These are phyloP conservation scores for Onychomys torridus DNA, from an alignment of 2,797 vertebrate species.

Conservation along the genomic window DNA sequence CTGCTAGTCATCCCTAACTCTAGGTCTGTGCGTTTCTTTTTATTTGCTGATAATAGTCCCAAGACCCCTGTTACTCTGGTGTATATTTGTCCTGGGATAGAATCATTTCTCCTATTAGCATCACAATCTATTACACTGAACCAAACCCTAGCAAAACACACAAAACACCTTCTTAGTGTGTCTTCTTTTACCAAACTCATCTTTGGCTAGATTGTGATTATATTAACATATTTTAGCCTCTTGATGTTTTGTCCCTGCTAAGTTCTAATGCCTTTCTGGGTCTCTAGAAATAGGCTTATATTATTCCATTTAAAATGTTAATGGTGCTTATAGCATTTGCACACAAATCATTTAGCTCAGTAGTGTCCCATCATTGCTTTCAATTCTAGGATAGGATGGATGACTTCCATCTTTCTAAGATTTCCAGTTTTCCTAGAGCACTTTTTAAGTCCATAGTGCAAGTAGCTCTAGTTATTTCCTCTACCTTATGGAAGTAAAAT, in stretches of 20 bases:
- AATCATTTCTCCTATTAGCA: background rate
- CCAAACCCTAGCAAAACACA: background rate
- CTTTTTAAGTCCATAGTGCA: background rate
- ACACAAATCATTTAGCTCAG: background rate
- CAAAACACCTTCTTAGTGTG: background rate
- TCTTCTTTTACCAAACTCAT: background rate
- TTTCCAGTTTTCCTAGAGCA: background rate
- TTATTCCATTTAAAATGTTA: conserved; percentile 1
- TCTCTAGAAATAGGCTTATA: background rate
- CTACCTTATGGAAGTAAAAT: background rate
- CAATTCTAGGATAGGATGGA: conserved; percentile 4
- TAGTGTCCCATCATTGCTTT: background rate
- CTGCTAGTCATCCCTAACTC: background rate
- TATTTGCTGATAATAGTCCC: background rate
- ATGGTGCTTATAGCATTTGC: background rate
- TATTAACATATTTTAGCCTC: background rate
- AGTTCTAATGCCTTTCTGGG: background rate
- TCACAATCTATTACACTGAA: background rate
- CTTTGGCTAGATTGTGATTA: background rate
- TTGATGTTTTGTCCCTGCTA: background rate
- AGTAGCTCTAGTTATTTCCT: background rate
- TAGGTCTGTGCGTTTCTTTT: background rate
- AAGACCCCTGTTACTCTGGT: background rate
- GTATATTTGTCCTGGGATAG: background rate
- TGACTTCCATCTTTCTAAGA: background rate